Percentiles rank a stretch among this genome's conserved stretches.
Conservation (phyloP, 30 jellyfish, hydroid and myxozoan genomes). For the Sanderia malayensis region DNA sequence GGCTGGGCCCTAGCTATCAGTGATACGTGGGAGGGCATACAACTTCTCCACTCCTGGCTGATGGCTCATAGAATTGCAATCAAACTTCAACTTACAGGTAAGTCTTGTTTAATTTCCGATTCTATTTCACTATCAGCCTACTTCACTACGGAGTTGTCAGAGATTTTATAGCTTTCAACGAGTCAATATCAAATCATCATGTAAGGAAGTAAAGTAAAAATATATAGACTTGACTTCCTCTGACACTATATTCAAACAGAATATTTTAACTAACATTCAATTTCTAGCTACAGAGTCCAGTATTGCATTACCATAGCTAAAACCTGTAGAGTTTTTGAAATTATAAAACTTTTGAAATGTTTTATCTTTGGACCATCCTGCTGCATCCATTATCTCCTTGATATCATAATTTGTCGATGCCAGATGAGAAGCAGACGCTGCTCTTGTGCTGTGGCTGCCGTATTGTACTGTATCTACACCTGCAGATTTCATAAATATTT, state of each 20-base stretch:
- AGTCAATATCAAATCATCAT: neutral
- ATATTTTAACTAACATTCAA: neutral
- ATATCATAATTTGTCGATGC: neutral
- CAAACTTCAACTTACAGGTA: conserved; percentile 48
- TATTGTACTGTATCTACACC: conserved; percentile 35
- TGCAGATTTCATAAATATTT: conserved; percentile 27
- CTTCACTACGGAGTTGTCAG: conserved; percentile 38
- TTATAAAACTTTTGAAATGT: conserved; percentile 24
- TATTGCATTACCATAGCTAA: conserved; percentile 15
- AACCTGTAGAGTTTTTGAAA: neutral
- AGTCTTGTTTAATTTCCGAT: conserved; percentile 34
- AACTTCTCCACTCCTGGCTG: conserved; percentile 67
- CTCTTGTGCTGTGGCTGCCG: conserved; percentile 33
- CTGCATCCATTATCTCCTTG: conserved; percentile 15
- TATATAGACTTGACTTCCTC: too few species aligned
- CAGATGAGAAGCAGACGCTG: conserved; percentile 31
- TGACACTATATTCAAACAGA: too few species aligned
- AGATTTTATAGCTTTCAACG: conserved; percentile 36
- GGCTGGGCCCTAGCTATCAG: too few species aligned
- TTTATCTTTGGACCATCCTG: conserved; percentile 32
- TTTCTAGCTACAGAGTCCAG: neutral
- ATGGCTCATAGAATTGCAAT: conserved; percentile 55
- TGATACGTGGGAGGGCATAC: conserved; percentile 24
- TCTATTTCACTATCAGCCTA: conserved; percentile 50
- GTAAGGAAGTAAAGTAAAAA: too few species aligned